Evolutionary conservation across 37 sponge, comb jelly and placozoan species (phyloP).

Genomic region (Spongilla lacustris): DNA sequence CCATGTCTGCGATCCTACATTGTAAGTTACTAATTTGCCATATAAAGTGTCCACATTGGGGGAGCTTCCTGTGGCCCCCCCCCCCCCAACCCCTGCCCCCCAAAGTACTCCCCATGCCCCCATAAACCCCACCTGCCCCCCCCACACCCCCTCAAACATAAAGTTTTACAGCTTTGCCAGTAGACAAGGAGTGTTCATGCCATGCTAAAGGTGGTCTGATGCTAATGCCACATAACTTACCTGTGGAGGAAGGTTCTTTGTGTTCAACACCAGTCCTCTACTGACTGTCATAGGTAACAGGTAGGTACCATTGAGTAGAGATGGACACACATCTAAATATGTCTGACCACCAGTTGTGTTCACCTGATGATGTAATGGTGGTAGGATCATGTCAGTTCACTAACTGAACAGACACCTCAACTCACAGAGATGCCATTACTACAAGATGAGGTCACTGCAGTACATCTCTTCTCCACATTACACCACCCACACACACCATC

Average conservation of each 20-base stretch:
- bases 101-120: too few species aligned
- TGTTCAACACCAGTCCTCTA: conserved; percentile 17
- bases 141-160: too few species aligned
- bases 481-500: conserved; percentile 51
- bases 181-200: too few species aligned
- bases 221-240: too few species aligned
- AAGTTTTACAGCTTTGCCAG: too few species aligned
- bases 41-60: too few species aligned
- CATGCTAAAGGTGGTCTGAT: too few species aligned
- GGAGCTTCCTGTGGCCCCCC: too few species aligned
- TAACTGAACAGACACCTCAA: not conserved
- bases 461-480: conserved; percentile 36
- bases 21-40: too few species aligned
- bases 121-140: too few species aligned
- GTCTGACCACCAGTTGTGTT: not conserved
- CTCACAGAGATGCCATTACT: not conserved
- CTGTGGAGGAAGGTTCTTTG: conserved; percentile 44
- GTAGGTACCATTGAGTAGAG: conserved; percentile 15
- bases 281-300: conserved; percentile 21
- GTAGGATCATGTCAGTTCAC: not conserved
- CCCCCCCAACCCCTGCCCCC: too few species aligned
- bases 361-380: not conserved
- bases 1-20: too few species aligned
- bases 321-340: conserved; percentile 42
- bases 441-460: conserved; percentile 33